Evolutionary conservation across 2,888 invertebrate species (phyloP), one percentile per base, ranked within the genome.

Genomic region (Mythimna albipuncta): DNA sequence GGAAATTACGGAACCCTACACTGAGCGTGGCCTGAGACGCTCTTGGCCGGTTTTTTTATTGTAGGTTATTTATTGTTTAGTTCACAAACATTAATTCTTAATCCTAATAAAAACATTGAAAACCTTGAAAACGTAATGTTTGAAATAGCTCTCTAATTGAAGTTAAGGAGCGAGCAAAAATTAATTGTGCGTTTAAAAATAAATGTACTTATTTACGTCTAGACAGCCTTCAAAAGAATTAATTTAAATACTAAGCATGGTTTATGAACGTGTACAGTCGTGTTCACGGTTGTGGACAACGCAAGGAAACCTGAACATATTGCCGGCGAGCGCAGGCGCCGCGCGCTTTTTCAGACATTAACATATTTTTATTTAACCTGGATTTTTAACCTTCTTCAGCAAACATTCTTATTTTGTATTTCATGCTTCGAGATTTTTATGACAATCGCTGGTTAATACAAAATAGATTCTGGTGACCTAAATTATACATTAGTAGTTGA

Each of bases 141-240:
- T 61, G 50, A 47, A 69, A 64, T 47, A 55, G 35, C 47, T 55
- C 47, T 55, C 59, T 52, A n/a, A 61, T 64, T 64, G 2, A 50
- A 70, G 64, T 47, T 58, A 61, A 65, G 32, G 3, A 62, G 74
- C 44, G 35, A 47, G 55, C 19, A n/a, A 69, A 32, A 64, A 69
- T 58, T 73, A 69, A 73, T 66, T 69, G 50, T 64, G 52, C 58
- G 26, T 55, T 19, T 58, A 32, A 26, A 26, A 26, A 1, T 26
- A 26, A 69, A 59, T 66, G 55, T 52, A 35, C 26, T 70, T 50
- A 66, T 67, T 78, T 32, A 41, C 57, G 61, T 71, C 65, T 54
- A 75, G 71, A 58, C 62, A 26, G 35, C 62, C 75, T 71, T 71
- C 75, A 75, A 61, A 75, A 68, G 55, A 71, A 70, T 63, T 71